Evolutionary conservation across 2,888 invertebrate genomes (phyloP), one percentile per base, ranked within the genome.

Genomic region (Cheilosia variabilis): DNA sequence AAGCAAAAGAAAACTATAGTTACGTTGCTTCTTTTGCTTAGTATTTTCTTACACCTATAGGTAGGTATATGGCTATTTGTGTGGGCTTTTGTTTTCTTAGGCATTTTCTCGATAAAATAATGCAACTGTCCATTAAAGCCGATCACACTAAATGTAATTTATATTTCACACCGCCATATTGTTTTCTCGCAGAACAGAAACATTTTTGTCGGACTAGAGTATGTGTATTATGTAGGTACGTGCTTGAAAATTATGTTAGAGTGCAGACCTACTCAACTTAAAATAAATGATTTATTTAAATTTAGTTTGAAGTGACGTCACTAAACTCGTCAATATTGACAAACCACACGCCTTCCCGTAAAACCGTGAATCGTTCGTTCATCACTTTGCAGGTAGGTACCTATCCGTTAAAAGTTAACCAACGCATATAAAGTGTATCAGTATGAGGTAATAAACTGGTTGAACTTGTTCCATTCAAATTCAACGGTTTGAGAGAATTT

Each of bases 361-460:
- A 13, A 13, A 13, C 13, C 13, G 37, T 31, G 53, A 6, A 79
- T 72, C 72, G 45, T 17, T 41, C 58, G 72, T 50, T 10, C 9
- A 31, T 9, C 31, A 31, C 31, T 31, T 17, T 0, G 50, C 2
- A 22, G 24, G 24, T 24, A 24, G 4, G 4, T 24, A 6, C 5
- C 6, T 34, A n/a, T 10, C 58, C 47, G n/a, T 47, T 2, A 9
- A n/a, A 47, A 34, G 10, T 7, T 2, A 69, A 45, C 57, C 68
- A 50, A 79, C 69, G 84, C 80, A 80, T 75, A 84, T 75, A 84
- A 84, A 80, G 75, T 75, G 60, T 84, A 84, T 84, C 84, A 80
- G 58, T 58, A 84, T 84, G 84, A 84, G 84, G 76, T 76, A 84
- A 79, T 80, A 84, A 84, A 80, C 84, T 80, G 80, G 84, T 84